Evolutionary conservation across 2,797 vertebrate species (phyloP), one percentile per base, ranked within the genome.

Genomic region (Steatocranus sp.): DNA sequence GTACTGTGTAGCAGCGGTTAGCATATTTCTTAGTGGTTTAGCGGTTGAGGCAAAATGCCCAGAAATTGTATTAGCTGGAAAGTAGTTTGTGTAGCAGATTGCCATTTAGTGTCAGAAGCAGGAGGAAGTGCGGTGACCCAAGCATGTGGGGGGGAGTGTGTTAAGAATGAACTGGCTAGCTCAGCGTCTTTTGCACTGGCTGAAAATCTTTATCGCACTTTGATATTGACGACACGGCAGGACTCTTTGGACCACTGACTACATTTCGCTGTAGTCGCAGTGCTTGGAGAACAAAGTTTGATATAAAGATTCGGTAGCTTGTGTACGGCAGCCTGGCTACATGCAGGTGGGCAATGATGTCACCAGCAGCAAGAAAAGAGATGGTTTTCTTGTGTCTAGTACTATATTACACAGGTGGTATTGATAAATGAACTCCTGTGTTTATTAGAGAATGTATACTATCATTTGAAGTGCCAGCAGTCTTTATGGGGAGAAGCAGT

Each of bases 41-140:
- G 83, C 11, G 53, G 46, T 86, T 85, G 32, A 48, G 46, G 80
- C 81, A 79, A 73, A 79, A 79, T 70, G 76, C 9, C 53, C 75
- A 27, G 75, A 38, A 88, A 94, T 82, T 27, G 6, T 84, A 91
- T 93, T 86, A 92, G 20, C 58, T 34, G 34, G 36, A 73, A 46
- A 85, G 76, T 12, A 43, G 82, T 81, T 80, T 23, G 56, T 3
- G 32, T 2, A 34, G 53, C 43, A 86, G 85, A 75, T 75, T 23
- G 68, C 68, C 8, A n/a, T 83, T 81, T 56, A 27, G 56, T 66
- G 75, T 81, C 34, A 2, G 18, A 7, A 27, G 79, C 76, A 63
- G 38, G 10, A 30, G 25, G 25, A 83, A 83, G 56, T 18, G 12
- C 10, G n/a, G 20, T 4, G 79, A 81, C 43, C 74, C 4, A 27